Conservation (phyloP, 2,113 vertebrate species). For the Hystrix brachyura region DNA sequence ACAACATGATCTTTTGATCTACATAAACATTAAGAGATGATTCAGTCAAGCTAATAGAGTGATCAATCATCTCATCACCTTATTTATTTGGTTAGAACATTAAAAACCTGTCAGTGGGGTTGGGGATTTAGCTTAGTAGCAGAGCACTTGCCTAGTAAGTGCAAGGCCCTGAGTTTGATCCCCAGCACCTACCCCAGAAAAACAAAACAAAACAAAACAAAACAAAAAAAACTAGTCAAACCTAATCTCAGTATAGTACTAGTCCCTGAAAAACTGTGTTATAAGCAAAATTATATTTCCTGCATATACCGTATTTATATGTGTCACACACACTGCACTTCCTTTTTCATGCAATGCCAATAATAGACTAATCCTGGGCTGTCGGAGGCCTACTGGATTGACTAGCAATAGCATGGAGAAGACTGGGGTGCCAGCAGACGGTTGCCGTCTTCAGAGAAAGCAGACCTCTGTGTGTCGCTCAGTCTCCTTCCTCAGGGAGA, state of each 20-base stretch:
- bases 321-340: not conserved
- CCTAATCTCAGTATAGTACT: not conserved
- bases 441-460: not conserved
- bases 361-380: not conserved
- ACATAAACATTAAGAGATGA: not conserved
- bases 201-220: too few species aligned
- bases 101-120: not conserved
- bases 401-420: not conserved
- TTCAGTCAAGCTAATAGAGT: too few species aligned
- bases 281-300: not conserved
- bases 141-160: too few species aligned
- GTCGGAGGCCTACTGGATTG: not conserved
- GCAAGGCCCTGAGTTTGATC: too few species aligned
- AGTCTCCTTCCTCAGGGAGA: not conserved
- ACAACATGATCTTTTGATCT: not conserved
- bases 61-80: not conserved
- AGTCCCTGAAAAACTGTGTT: not conserved
- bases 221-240: not conserved
- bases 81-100: not conserved
- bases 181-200: too few species aligned
- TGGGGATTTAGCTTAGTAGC: too few species aligned
- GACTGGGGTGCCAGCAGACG: not conserved
- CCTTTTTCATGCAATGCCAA: not conserved
- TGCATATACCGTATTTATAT: not conserved
- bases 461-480: not conserved